Evolutionary conservation across 2,113 vertebrate species (phyloP).

Genomic region (Rhabdornis inornatus): DNA sequence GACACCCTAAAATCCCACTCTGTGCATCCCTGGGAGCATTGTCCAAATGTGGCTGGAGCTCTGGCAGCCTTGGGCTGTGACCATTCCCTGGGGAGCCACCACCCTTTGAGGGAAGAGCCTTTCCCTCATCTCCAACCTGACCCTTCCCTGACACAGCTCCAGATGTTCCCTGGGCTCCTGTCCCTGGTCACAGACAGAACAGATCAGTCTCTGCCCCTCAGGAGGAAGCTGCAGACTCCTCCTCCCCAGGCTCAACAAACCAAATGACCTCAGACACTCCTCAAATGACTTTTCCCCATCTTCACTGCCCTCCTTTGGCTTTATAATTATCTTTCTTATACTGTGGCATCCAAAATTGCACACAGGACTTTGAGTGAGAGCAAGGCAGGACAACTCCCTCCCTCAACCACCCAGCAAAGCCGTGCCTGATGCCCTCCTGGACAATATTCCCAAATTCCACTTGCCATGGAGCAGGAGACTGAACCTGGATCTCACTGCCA

Average conservation of each 20-base stretch:
- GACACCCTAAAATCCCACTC: neutral
- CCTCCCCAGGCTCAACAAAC: neutral
- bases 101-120: neutral
- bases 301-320: neutral
- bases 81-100: neutral
- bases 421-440: neutral
- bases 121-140: neutral
- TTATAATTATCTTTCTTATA: neutral
- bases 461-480: neutral
- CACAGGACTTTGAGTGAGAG: accelerated
- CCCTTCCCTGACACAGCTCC: neutral
- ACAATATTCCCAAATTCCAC: neutral
- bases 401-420: no score
- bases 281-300: neutral
- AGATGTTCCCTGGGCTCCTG: neutral
- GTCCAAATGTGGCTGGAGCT: neutral
- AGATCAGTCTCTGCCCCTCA: neutral
- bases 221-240: neutral
- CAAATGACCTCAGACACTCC: neutral
- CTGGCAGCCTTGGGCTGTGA: neutral
- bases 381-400: neutral
- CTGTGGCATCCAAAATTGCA: neutral
- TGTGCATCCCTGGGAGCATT: neutral
- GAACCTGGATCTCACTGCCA: accelerated
- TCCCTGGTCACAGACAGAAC: neutral